A percentile compares a stretch with the other conserved stretches of the same genome.
These are phyloP conservation scores for Idris sp. DNA, from an alignment of 1,140 invertebrate species.

Conservation along the genomic window DNA sequence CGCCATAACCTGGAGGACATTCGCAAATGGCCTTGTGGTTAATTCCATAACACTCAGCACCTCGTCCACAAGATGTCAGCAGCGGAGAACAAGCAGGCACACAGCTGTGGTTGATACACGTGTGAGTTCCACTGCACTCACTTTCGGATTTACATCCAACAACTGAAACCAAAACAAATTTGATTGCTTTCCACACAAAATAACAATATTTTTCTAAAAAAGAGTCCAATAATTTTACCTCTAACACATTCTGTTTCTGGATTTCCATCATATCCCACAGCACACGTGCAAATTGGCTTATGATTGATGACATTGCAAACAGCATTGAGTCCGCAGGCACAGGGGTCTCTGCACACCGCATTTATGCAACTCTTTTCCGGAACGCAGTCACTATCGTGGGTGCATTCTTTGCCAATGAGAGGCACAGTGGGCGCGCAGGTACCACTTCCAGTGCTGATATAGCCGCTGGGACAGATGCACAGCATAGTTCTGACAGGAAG, in stretches of 20 bases:
- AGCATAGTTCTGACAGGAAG: constrained; percentile 91
- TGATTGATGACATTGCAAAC: constrained; percentile 89
- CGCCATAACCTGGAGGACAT: constrained; percentile 87
- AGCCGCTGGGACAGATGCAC: constrained; percentile 92
- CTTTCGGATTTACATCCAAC: constrained; percentile 85
- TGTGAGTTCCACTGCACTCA: constrained; percentile 87
- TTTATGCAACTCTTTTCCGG: constrained; percentile 87
- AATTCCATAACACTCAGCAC: constrained; percentile 86
- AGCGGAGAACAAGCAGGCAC: constrained; percentile 86
- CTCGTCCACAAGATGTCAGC: constrained; percentile 82
- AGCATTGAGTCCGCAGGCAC: constrained; percentile 88
- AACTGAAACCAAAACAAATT: constrained; percentile 60
- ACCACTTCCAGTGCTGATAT: constrained; percentile 89
- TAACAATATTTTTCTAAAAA: too few relatives aligned
- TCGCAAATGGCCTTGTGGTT: constrained; percentile 89
- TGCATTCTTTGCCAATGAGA: constrained; percentile 83
- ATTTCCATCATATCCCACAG: constrained; percentile 88
- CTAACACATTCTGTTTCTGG: constrained; percentile 86
- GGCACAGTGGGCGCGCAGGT: constrained; percentile 85
- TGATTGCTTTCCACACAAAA: too few relatives aligned
- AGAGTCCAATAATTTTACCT: too few relatives aligned
- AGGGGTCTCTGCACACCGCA: constrained; percentile 88
- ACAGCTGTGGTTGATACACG: constrained; percentile 88
- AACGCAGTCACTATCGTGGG: constrained; percentile 86
- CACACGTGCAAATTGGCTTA: constrained; percentile 90